These are phyloP conservation scores for Sciurus carolinensis DNA, from an alignment of 2,797 vertebrate genomes.

Conservation along the genomic window DNA sequence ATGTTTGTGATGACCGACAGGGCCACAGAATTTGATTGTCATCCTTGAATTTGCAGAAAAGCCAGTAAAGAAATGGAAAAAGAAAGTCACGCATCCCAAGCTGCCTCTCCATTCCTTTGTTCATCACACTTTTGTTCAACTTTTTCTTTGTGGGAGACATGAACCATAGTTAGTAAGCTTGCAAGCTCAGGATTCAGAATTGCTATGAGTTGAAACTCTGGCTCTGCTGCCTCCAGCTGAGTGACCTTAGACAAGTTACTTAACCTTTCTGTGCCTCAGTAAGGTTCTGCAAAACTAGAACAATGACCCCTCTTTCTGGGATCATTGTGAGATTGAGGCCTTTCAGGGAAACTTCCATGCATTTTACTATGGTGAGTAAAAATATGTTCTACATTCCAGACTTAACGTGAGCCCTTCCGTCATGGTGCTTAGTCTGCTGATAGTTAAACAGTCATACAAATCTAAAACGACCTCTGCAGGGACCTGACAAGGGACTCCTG, in stretches of 20 bases:
- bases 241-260: neutral
- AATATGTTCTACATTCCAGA: neutral
- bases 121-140: neutral
- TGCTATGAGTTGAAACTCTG: neutral
- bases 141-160: neutral
- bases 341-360: neutral
- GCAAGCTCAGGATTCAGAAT: neutral
- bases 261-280: neutral
- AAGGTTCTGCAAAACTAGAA: neutral
- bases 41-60: constrained; percentile 11
- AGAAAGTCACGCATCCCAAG: neutral
- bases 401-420: neutral
- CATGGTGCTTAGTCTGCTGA: neutral
- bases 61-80: neutral
- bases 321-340: neutral
- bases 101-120: neutral
- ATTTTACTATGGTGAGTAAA: neutral
- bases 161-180: neutral
- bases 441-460: neutral
- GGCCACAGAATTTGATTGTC: neutral
- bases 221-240: neutral
- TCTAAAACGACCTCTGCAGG: neutral
- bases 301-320: neutral
- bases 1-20: neutral
- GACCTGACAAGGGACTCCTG: neutral